Evolutionary conservation across 2,797 vertebrate species (phyloP).

Genomic region (Nannoperca australis): DNA sequence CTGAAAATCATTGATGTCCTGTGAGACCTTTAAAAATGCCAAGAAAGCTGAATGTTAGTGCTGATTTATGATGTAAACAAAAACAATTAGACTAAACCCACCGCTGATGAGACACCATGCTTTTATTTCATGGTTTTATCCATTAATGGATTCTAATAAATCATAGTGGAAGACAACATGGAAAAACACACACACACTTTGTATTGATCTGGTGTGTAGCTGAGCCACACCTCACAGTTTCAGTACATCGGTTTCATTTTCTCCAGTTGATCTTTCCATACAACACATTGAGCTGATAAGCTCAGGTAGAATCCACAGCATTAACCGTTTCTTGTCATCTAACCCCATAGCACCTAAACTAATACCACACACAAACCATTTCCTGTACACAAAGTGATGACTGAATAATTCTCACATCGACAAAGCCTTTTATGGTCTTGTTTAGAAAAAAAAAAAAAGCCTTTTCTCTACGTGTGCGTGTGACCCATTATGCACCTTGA

Average conservation of each 20-base stretch:
- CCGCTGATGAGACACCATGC: not conserved
- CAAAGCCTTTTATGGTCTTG: not conserved
- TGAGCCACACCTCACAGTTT: no score
- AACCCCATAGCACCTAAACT: not conserved
- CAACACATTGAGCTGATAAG: conserved; percentile 38
- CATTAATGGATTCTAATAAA: conserved; percentile 11
- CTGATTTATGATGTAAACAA: not conserved
- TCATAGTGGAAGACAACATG: not conserved
- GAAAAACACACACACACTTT: not conserved
- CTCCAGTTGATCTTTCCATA: conserved; percentile 47
- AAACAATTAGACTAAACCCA: not conserved
- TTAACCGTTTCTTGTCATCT: not conserved
- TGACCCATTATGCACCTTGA: not conserved
- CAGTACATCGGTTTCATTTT: conserved; percentile 32
- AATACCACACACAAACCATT: not conserved
- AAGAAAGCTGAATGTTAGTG: not conserved
- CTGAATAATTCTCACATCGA: not conserved
- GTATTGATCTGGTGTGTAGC: no score
- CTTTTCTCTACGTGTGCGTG: not conserved
- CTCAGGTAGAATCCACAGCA: conserved; percentile 12
- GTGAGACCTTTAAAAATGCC: not conserved
- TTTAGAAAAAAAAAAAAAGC: not conserved
- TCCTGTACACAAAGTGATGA: not conserved
- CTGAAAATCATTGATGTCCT: not conserved
- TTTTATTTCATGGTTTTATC: not conserved